Base-by-base conservation (phyloP, 2,797 vertebrate genomes). In the Sebastes itinus region DNA sequence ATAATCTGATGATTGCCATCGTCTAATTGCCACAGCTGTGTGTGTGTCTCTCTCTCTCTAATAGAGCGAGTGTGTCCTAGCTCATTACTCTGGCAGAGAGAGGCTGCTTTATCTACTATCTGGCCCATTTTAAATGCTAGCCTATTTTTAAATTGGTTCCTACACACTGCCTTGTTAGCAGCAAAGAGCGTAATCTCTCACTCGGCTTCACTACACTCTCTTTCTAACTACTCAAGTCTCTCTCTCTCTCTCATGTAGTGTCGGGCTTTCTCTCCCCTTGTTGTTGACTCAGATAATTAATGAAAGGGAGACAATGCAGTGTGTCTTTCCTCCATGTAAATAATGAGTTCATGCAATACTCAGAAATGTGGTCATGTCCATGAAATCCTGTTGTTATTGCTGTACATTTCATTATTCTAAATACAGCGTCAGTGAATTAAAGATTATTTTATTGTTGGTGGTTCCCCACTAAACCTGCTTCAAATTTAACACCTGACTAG, bases 141-240 rank as follows among this genome's bases (percentile, higher is more conserved):
- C 87, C 89, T 93, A 94, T 95, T 94, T 95, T 95, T 93, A 94
- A 94, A 94, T 90, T 73, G 75, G 76, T 82, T 94, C 77, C 89
- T 86, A 83, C 84, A 90, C 81, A 56, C 33, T 8, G 84, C 87
- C 81, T 80, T 88, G 85, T 87, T 88, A 89, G 89, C 83, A 82
- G 82, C 85, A 86, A 78, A 80, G 77, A 87, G 77, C 46, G 35
- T 76, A 84, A 86, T 87, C 85, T 91, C 88, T 83, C 81, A 74
- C 65, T 22, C 70, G 75, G 82, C 82, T 84, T 84, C 60, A 69
- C 72, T 42, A 80, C 59, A 28, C 76, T 68, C 69, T 82, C 67
- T 83, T 27, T 82, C 79, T 76, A 80, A 75, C 77, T 77, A 78
- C 46, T 59, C 23, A 20, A 63, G 78, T 60, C 71, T 79, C 59